Evolutionary conservation across 1,140 invertebrate genomes (phyloP).

Genomic region (Aphis craccivora): DNA sequence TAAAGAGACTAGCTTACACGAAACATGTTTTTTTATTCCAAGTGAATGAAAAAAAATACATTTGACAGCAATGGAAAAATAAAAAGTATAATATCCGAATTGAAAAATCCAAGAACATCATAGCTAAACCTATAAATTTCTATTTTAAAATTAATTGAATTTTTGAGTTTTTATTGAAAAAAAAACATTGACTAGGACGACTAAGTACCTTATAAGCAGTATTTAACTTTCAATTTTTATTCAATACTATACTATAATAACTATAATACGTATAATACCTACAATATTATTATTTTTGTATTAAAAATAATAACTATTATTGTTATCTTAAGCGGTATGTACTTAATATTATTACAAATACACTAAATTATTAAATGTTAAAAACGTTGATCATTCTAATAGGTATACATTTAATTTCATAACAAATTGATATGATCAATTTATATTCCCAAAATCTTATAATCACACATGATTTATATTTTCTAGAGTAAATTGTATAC

Average conservation of each 20-base stretch:
- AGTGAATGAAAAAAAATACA: neutral
- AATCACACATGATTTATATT: neutral
- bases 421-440: neutral
- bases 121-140: neutral
- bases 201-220: neutral
- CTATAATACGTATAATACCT: neutral
- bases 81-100: neutral
- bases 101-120: neutral
- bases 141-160: neutral
- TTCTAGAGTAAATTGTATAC: neutral
- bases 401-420: neutral
- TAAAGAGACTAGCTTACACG: neutral
- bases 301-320: neutral
- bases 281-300: neutral
- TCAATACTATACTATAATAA: neutral
- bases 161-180: neutral
- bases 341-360: neutral
- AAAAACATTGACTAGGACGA: neutral
- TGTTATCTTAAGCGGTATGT: neutral
- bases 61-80: neutral
- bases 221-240: neutral
- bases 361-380: neutral
- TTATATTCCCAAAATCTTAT: neutral
- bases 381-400: neutral
- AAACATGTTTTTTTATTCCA: neutral